These are phyloP conservation scores for Phortica magna DNA, from an alignment of 2,888 invertebrate species.

Conservation along the genomic window DNA sequence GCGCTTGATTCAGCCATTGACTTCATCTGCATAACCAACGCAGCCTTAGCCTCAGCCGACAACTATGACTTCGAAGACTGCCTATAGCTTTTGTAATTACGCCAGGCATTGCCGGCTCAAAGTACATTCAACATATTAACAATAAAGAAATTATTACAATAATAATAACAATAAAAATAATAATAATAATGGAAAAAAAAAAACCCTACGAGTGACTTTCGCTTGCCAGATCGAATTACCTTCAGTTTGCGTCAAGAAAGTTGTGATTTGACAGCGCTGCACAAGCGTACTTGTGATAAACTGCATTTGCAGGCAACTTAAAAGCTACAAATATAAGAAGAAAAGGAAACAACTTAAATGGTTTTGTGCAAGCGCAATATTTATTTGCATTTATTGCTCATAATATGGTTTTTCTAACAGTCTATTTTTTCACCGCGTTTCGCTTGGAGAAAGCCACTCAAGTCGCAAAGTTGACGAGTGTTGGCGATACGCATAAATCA, in stretches of 20 bases:
- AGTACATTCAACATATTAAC: conserved; percentile 47
- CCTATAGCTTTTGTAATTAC: conserved; percentile 33
- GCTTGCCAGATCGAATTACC: conserved; percentile 24
- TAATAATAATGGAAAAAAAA: conserved; percentile 3
- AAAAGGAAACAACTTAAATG: background rate
- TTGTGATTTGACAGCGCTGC: background rate
- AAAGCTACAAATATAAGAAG: background rate
- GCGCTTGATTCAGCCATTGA: background rate
- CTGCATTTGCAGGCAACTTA: conserved; percentile 11
- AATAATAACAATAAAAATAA: conserved; percentile 62
- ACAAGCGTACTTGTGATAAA: conserved; percentile 21
- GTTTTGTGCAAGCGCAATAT: background rate
- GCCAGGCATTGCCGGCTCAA: background rate
- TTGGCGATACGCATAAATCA: conserved; percentile 33
- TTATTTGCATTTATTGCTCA: conserved; percentile 16
- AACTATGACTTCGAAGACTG: background rate
- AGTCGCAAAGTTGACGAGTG: background rate
- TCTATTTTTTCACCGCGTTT: background rate
- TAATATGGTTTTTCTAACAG: background rate
- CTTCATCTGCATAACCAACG: no score
- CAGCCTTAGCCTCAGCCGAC: background rate
- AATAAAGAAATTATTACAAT: conserved; percentile 71
- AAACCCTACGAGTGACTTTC: conserved; percentile 14
- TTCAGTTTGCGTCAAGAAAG: conserved; percentile 1
- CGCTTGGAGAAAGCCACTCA: conserved; percentile 22